A percentile compares a stretch with the other conserved stretches of the same genome.
phyloP scores from a whole-genome alignment of 2,797 vertebrate species.

The Catostomus latipinnis region DNA sequence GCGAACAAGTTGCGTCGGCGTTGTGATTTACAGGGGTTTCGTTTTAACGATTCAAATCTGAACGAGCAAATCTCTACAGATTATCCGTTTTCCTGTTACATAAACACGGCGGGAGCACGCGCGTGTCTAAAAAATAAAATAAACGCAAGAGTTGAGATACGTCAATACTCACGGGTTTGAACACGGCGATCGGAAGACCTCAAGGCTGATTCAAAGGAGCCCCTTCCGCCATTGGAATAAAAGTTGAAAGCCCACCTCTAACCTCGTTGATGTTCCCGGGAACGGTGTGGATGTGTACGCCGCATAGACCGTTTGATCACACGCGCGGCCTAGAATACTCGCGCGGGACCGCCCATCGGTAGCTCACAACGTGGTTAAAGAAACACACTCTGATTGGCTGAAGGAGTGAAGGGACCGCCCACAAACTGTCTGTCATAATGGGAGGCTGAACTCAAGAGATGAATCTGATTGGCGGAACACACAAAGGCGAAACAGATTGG shows the following conservation, averaged over 20 bases:
- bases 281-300: constrained; percentile 2
- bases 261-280: constrained; percentile 31
- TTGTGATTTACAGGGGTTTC: background rate
- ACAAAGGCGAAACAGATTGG: constrained; percentile 16
- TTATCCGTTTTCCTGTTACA: constrained; percentile 63
- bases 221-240: constrained; percentile 57
- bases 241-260: constrained; percentile 42
- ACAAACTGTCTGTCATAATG: constrained; percentile 25
- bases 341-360: constrained; percentile 47
- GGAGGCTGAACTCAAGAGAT: constrained; percentile 7
- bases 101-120: constrained; percentile 73
- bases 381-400: constrained; percentile 51
- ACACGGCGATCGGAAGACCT: background rate
- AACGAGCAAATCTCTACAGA: background rate
- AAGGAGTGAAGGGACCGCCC: constrained; percentile 38
- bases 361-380: constrained; percentile 55
- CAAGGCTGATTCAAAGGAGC: constrained; percentile 18
- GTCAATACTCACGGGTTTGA: constrained; percentile 67
- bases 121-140: constrained; percentile 50
- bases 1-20: background rate
- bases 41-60: background rate
- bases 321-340: constrained; percentile 53
- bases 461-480: constrained; percentile 52
- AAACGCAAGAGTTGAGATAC: constrained; percentile 59
- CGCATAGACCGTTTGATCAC: constrained; percentile 45